Evolutionary conservation across 2,113 vertebrate genomes (phyloP).

Genomic region (human (Homo sapiens)): DNA sequence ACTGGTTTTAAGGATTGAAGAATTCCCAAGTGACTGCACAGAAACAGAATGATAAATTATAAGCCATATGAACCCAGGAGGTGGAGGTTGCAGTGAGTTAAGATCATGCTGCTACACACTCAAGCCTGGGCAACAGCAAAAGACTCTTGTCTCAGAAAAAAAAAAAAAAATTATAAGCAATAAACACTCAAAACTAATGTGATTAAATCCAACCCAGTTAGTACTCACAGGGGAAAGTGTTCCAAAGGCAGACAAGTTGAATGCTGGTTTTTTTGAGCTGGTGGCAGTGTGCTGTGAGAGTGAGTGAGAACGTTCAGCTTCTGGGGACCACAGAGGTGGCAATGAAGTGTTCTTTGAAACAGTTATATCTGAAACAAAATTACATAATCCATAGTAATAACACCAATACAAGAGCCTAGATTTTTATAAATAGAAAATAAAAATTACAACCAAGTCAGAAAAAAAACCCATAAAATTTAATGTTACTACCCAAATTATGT

Average conservation of each 20-base stretch:
- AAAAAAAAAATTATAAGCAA: background rate
- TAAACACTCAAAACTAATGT: constrained; percentile 23
- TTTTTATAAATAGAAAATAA: constrained; percentile 14
- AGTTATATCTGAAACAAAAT: constrained; percentile 90
- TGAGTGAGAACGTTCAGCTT: constrained; percentile 90
- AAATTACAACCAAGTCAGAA: background rate
- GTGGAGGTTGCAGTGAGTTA: no score
- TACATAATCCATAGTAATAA: background rate
- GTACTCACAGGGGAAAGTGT: constrained; percentile 92
- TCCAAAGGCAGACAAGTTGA: constrained; percentile 97
- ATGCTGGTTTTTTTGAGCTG: constrained; percentile 94
- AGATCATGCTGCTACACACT: no score
- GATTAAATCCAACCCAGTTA: constrained; percentile 34
- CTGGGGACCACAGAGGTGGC: constrained; percentile 94
- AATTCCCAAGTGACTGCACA: constrained; percentile 90
- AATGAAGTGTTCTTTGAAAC: constrained; percentile 91
- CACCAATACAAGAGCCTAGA: background rate
- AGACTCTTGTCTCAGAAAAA: no score
- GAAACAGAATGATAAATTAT: constrained; percentile 56
- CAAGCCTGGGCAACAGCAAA: no score
- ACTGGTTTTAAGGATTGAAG: constrained; percentile 91
- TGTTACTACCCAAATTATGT: constrained; percentile 30
- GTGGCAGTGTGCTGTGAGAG: constrained; percentile 88
- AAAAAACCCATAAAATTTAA: background rate
- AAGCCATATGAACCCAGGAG: constrained; percentile 44